Evolutionary conservation across 2,888 invertebrate species (phyloP), one percentile per base, ranked within the genome.

Genomic region (Acleris holmiana): DNA sequence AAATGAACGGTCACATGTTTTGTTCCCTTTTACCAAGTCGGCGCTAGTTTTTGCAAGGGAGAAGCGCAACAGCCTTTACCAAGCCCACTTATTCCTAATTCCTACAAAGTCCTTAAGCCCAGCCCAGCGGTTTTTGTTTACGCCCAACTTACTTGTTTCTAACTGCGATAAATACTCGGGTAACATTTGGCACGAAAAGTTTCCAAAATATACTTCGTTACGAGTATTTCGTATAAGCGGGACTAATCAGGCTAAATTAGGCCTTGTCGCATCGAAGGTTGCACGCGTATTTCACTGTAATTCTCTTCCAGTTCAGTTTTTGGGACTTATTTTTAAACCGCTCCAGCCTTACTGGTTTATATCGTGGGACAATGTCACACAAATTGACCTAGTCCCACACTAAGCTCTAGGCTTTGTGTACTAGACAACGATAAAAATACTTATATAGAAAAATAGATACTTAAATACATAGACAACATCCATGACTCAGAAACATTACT

Each of bases 161-260:
- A 62, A 62, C 61, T 44, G 61, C 56, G 55, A 56, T 62, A 62
- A 62, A 62, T 62, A 62, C 55, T 55, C 49, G 41, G 61, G 61
- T 49, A 62, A 44, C 61, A 62, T 62, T 62, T 62, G 61, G 61
- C 56, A 19, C 48, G 56, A 62, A 61, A 62, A 55, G 55, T 62
- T 62, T 49, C 17, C 23, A 23, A 23, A 35, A 41, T 40, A 47
- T 40, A 53, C 57, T 58, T 64, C 51, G 56, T 56, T 62, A 35
- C 35, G 35, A 35, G 10, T 35, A 56, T 55, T 55, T 29, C 55
- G 55, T 51, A 29, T 57, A 62, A 21, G 23, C 55, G 44, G 49
- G 29, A 35, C 41, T 44, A 62, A 62, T 62, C 55, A 17, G 44
- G 8, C 29, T 21, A 50, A 57, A 54, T 61, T 50, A 49, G 50